Percentiles rank a stretch among this genome's conserved stretches.
Evolutionary conservation across 2,113 vertebrate species (phyloP).

Genomic region (Phainopepla nitens): DNA sequence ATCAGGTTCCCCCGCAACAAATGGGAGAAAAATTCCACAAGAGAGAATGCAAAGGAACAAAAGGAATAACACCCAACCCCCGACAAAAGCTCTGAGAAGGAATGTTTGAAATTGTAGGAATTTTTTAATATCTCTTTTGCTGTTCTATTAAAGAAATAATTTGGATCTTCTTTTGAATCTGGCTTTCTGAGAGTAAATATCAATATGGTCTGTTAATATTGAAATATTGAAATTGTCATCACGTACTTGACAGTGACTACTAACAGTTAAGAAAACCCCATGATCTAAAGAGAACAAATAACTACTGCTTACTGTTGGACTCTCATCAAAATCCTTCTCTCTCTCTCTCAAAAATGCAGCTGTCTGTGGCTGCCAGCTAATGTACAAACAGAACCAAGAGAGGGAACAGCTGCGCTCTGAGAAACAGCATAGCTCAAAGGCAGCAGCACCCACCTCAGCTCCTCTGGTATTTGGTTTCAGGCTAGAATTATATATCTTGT

Average conservation of each 20-base stretch:
- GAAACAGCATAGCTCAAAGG: background rate
- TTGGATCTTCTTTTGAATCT: background rate
- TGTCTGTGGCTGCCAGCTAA: constrained; percentile 35
- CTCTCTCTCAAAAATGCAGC: constrained; percentile 27
- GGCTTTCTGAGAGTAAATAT: background rate
- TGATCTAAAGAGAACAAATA: constrained; percentile 15
- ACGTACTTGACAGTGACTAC: background rate
- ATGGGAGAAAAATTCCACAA: no score
- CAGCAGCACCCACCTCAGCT: background rate
- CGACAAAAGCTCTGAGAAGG: background rate
- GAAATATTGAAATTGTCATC: background rate
- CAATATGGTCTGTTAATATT: background rate
- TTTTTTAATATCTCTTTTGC: background rate
- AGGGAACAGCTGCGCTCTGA: constrained; percentile 55
- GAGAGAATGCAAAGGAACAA: no score
- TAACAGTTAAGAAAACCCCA: background rate
- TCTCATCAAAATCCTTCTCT: constrained; percentile 23
- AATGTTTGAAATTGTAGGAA: background rate
- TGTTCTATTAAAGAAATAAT: background rate
- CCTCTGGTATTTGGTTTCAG: background rate
- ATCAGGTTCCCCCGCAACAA: no score
- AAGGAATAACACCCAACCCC: no score
- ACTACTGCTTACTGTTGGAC: constrained; percentile 40
- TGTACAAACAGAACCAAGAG: constrained; percentile 49
- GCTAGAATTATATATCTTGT: background rate